A percentile compares a stretch with the other conserved stretches of the same genome.
Evolutionary conservation across 2,797 vertebrate species (phyloP).

Genomic region (Gorsachius magnificus): DNA sequence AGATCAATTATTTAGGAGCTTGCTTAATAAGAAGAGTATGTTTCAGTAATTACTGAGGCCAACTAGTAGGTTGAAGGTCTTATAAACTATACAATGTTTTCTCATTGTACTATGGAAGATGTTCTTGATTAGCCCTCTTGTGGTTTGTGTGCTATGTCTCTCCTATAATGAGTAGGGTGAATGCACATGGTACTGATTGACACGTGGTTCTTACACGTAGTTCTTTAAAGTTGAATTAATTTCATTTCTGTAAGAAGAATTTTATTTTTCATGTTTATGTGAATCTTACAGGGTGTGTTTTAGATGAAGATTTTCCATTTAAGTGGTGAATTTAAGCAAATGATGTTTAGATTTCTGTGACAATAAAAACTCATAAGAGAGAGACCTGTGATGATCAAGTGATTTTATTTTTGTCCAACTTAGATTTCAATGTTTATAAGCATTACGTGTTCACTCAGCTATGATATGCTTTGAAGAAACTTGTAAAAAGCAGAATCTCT

Average conservation of each 20-base stretch:
- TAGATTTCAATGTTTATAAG: neutral
- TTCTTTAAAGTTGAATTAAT: neutral
- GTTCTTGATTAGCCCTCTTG: constrained; percentile 34
- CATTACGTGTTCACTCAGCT: neutral
- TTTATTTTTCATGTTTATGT: neutral
- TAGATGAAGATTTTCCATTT: neutral
- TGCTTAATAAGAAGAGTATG: constrained; percentile 57
- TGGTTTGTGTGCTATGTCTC: neutral
- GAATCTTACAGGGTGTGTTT: neutral
- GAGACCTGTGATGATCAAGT: neutral
- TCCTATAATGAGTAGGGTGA: neutral
- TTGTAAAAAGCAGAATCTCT: neutral
- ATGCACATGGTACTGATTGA: neutral
- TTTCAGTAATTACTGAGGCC: constrained; percentile 64
- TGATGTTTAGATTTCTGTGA: neutral
- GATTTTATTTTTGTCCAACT: neutral
- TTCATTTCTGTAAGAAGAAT: neutral
- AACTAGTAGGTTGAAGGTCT: constrained; percentile 21
- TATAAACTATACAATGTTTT: constrained; percentile 8
- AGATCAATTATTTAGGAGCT: constrained; percentile 47
- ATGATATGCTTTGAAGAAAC: neutral
- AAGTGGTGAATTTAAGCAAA: neutral
- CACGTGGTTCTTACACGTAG: neutral
- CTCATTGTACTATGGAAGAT: neutral
- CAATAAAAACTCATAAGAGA: neutral